Evolutionary conservation across 2,113 vertebrate genomes (phyloP).

Genomic region (Nansenia antarctica): DNA sequence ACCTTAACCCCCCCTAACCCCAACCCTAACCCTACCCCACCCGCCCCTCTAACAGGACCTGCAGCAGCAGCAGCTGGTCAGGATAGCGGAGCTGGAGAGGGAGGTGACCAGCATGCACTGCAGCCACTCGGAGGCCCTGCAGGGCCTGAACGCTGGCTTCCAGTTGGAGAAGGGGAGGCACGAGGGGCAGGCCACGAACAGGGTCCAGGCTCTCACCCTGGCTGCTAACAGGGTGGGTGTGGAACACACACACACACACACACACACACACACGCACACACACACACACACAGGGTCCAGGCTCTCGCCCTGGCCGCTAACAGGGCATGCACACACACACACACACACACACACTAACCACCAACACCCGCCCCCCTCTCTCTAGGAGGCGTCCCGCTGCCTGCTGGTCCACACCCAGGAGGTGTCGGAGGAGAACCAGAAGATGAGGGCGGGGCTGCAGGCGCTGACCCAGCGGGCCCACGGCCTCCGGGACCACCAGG

Average conservation of each 20-base stretch:
- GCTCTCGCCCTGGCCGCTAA: neutral
- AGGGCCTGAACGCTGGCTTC: conserved; percentile 38
- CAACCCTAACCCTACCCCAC: too few relatives aligned
- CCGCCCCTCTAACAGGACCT: conserved; percentile 33
- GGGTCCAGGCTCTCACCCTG: conserved; percentile 11
- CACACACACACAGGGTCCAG: neutral
- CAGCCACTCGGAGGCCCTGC: conserved; percentile 30
- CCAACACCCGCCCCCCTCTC: neutral
- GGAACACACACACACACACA: neutral
- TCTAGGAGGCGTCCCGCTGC: conserved; percentile 42
- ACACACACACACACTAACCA: neutral
- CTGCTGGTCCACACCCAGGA: conserved; percentile 26
- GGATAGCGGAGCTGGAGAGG: conserved; percentile 55
- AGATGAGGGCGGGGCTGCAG: conserved; percentile 34
- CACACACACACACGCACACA: neutral
- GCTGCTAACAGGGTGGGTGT: conserved; percentile 46
- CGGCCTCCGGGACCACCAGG: conserved; percentile 23
- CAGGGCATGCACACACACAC: neutral
- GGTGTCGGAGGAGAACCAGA: conserved; percentile 41
- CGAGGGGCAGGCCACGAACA: conserved; percentile 42
- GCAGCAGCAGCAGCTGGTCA: conserved; percentile 57
- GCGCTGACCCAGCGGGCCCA: conserved; percentile 26
- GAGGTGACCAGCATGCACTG: conserved; percentile 39
- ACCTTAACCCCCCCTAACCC: too few relatives aligned
- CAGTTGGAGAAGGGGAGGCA: conserved; percentile 43